Percentiles rank a stretch among this genome's conserved stretches.
These are phyloP conservation scores for Crypturellus tataupa DNA, from an alignment of 2,797 vertebrate species.

Conservation along the genomic window DNA sequence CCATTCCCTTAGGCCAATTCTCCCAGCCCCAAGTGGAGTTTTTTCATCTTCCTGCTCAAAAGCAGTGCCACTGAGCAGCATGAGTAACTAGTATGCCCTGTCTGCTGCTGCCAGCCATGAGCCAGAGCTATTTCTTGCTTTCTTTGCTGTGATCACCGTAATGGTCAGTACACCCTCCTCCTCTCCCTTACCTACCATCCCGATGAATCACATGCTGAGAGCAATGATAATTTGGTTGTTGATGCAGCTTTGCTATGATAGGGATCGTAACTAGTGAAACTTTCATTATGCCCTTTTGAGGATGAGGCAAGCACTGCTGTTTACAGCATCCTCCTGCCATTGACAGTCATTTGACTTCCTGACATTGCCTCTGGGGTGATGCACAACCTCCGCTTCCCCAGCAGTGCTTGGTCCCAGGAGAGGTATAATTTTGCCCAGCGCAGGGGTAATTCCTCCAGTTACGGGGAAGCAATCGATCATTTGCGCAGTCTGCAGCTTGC, in stretches of 20 bases:
- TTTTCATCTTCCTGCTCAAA: not conserved
- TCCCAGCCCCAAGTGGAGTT: not conserved
- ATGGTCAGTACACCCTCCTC: not conserved
- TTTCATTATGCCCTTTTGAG: not conserved
- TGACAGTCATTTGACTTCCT: not conserved
- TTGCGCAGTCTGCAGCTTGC: fast-evolving
- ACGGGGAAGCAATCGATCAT: not conserved
- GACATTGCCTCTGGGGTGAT: not conserved
- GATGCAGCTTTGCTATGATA: slow-evolving; percentile 1
- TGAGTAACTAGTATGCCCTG: not conserved
- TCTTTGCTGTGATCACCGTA: not conserved
- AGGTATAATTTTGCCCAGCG: not conserved
- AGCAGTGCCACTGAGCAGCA: not conserved
- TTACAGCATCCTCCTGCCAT: not conserved
- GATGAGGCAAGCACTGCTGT: not conserved
- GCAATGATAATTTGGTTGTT: not conserved
- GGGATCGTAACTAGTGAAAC: not conserved
- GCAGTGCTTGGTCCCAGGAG: fast-evolving
- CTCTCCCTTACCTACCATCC: not conserved
- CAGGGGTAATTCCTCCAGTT: not conserved
- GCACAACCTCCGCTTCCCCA: not conserved
- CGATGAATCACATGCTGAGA: not conserved
- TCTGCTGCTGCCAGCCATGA: fast-evolving
- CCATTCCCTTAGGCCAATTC: not conserved
- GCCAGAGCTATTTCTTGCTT: not conserved